Evolutionary conservation across 2,113 vertebrate genomes (phyloP), one percentile per base, ranked within the genome.

Genomic region (Tragelaphus imberbis): DNA sequence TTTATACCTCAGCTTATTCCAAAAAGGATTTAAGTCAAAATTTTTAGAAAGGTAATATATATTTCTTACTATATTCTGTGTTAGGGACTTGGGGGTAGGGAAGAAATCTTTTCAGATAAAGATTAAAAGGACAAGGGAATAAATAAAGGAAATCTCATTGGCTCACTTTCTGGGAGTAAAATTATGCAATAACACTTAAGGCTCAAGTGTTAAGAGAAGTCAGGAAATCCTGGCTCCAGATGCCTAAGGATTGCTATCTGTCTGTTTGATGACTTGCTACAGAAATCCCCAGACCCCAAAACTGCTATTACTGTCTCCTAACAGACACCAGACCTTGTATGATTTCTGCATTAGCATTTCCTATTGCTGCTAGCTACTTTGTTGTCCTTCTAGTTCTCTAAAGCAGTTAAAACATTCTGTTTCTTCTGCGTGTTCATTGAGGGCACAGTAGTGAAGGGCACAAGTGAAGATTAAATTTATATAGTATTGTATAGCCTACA

Each of bases 221-320:
- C 95, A 94, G 98, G 90, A 97, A 97, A 92, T 91, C 71, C 33
- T 61, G 56, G 88, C 82, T 89, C 63, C 30, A 95, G 21, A 4
- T 90, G 89, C 88, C 92, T 94, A 51, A 68, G 77, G 47, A 7
- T n/a, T 88, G 51, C 71, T 86, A 47, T 95, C 92, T 77, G n/a
- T 59, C 19, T 88, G 84, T 6, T 13, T 85, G 68, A 33, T 25
- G 1, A 89, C 61, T 9, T 75, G 91, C 75, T 93, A 44, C 51
- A 63, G 63, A 94, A 36, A 94, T 88, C 58, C 94, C 56, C 82
- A 65, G n/a, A 6, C 36, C 79, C 79, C 82, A 79, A 61, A 55
- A 23, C 53, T 11, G 0, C 91, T 95, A 6, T 65, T 93, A 97
- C 94, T 88, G 53, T 95, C 97, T 98, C 63, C 95, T 80, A 84